A percentile compares a stretch with the other conserved stretches of the same genome.
These are phyloP conservation scores for Paracanthobrama guichenoti DNA, from an alignment of 2,113 vertebrate genomes.

Conservation along the genomic window DNA sequence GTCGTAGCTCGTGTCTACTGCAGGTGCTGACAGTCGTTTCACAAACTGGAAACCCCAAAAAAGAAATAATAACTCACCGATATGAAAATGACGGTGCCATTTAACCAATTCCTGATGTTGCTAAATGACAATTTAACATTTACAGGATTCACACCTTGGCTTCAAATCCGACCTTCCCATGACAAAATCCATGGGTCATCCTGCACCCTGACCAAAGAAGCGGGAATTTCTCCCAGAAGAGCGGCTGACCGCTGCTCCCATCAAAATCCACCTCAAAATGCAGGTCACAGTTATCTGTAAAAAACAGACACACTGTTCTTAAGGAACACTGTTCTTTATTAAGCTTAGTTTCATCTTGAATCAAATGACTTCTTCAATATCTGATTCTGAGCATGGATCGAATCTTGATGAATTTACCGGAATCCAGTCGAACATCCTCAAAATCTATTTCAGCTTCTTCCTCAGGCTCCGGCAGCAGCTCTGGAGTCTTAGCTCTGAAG, in stretches of 20 bases:
- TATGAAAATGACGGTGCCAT: neutral
- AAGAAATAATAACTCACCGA: neutral
- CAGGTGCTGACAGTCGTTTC: slow-evolving; percentile 72
- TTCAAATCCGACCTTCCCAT: slow-evolving; percentile 83
- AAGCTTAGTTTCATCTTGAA: neutral
- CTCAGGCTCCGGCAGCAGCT: slow-evolving; percentile 67
- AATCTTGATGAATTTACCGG: slow-evolving; percentile 69
- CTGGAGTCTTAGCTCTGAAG: slow-evolving; percentile 82
- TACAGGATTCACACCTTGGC: slow-evolving; percentile 72
- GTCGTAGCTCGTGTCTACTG: slow-evolving; percentile 54
- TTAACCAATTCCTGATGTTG: neutral
- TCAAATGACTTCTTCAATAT: neutral
- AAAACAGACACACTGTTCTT: slow-evolving; percentile 5
- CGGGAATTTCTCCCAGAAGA: slow-evolving; percentile 82
- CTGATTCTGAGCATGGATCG: neutral
- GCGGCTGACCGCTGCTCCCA: slow-evolving; percentile 78
- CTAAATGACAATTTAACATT: no score
- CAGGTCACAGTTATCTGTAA: slow-evolving; percentile 82
- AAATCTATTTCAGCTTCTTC: slow-evolving; percentile 76
- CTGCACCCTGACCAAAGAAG: slow-evolving; percentile 85
- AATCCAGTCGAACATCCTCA: slow-evolving; percentile 78
- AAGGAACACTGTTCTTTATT: neutral
- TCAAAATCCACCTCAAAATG: slow-evolving; percentile 83
- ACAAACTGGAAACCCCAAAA: slow-evolving; percentile 68
- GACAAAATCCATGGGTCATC: slow-evolving; percentile 81